A percentile compares a stretch with the other conserved stretches of the same genome.
phyloP scores from a whole-genome alignment of 2,113 vertebrate species.

The Pyxicephalus adspersus region DNA sequence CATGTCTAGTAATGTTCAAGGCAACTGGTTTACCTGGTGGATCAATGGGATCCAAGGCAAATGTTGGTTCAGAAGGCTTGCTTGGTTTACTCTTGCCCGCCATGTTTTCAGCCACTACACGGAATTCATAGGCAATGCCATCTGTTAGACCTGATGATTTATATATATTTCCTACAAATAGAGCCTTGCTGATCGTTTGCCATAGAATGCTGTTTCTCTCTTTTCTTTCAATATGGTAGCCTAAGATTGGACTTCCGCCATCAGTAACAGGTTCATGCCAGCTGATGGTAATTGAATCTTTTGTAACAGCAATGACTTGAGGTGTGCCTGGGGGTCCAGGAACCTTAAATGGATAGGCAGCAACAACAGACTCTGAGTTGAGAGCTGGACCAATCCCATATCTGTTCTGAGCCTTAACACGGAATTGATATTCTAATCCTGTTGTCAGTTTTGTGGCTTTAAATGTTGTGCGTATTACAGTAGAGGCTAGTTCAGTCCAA shows the following conservation, averaged over 20 bases:
- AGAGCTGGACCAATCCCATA: conserved; percentile 90
- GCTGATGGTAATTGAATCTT: conserved; percentile 92
- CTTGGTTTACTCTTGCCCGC: conserved; percentile 96
- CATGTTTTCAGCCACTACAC: conserved; percentile 93
- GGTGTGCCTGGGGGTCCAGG: conserved; percentile 96
- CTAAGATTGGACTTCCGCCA: conserved; percentile 93
- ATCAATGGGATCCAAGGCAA: conserved; percentile 94
- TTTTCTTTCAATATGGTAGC: conserved; percentile 96
- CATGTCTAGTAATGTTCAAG: conserved; percentile 87
- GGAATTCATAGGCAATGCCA: conserved; percentile 96
- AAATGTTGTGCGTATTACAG: conserved; percentile 90
- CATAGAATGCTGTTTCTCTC: conserved; percentile 93
- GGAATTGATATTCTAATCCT: conserved; percentile 93
- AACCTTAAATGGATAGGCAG: conserved; percentile 92
- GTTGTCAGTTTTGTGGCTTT: conserved; percentile 91
- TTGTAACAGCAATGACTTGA: conserved; percentile 87
- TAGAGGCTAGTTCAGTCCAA: conserved; percentile 87
- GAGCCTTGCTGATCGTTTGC: conserved; percentile 87
- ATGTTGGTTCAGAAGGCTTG: conserved; percentile 88
- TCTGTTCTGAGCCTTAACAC: conserved; percentile 95
- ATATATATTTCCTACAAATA: conserved; percentile 90
- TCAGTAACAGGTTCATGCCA: conserved; percentile 96
- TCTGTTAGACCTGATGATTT: conserved; percentile 90
- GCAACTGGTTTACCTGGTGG: conserved; percentile 90
- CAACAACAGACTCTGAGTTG: conserved; percentile 85